Evolutionary conservation across 2,797 vertebrate genomes (phyloP).

Genomic region (Merluccius polli): DNA sequence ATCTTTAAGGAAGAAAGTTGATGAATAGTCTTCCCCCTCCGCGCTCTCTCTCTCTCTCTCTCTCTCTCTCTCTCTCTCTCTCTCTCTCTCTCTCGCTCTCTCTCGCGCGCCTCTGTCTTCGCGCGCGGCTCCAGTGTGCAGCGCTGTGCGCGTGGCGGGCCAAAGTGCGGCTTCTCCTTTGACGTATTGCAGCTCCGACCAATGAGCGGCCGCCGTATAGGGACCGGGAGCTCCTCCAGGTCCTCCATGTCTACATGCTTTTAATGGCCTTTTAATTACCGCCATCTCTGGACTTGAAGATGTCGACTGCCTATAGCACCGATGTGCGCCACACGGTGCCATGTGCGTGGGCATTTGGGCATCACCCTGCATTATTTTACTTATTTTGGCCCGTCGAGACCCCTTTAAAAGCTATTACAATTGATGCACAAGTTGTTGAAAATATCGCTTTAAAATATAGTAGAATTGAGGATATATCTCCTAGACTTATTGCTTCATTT

Average conservation of each 20-base stretch:
- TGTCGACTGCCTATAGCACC: not conserved
- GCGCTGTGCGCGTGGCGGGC: not conserved
- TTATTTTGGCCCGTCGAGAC: not conserved
- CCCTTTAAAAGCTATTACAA: not conserved
- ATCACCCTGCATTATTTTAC: too few relatives aligned
- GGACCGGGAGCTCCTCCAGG: constrained; percentile 28
- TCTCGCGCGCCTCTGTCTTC: not conserved
- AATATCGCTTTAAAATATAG: not conserved
- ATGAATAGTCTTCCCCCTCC: not conserved
- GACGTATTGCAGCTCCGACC: constrained; percentile 41
- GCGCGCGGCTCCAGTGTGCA: not conserved
- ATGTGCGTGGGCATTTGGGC: not conserved
- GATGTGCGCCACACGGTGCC: not conserved
- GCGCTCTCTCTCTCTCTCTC: not conserved
- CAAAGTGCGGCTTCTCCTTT: constrained; percentile 19
- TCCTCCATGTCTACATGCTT: too few relatives aligned
- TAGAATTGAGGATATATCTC: too few relatives aligned
- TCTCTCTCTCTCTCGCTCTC: not conserved
- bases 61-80: not conserved
- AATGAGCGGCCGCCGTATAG: constrained; percentile 30
- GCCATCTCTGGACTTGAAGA: not conserved
- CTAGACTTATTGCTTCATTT: not conserved
- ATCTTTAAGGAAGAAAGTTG: not conserved
- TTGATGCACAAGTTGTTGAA: not conserved
- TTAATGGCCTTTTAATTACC: constrained; percentile 40